Conservation (phyloP, 2,113 vertebrate species). For the Pterocles orientalis region DNA sequence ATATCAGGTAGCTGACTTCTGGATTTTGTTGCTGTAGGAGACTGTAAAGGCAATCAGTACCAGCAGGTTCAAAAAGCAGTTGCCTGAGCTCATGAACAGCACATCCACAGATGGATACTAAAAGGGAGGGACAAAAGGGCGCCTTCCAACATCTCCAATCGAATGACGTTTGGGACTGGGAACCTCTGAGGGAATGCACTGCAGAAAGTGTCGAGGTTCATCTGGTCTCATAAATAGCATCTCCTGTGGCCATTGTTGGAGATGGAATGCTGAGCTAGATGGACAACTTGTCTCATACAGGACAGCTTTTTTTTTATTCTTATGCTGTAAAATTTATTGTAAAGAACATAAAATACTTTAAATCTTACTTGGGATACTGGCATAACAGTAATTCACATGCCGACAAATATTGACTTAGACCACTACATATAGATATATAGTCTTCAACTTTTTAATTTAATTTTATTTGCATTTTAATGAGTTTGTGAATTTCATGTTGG, state of each 20-base stretch:
- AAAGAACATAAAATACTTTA: neutral
- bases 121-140: neutral
- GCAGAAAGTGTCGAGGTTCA: neutral
- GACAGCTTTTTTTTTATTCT: neutral
- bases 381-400: neutral
- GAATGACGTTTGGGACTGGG: neutral
- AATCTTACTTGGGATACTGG: neutral
- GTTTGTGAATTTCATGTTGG: neutral
- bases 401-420: neutral
- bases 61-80: neutral
- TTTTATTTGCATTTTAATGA: neutral
- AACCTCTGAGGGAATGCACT: neutral
- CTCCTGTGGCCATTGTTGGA: neutral
- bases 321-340: neutral
- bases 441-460: neutral
- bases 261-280: neutral
- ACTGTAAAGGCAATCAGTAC: accelerated
- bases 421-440: neutral
- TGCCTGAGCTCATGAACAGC: neutral
- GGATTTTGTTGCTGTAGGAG: neutral
- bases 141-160: neutral
- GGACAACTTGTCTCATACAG: neutral
- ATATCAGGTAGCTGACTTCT: neutral
- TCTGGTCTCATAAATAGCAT: neutral
- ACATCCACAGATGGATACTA: neutral